Evolutionary conservation across 2,888 invertebrate genomes (phyloP), one percentile per base, ranked within the genome.

Genomic region (Ommatoiulus sabulosus): DNA sequence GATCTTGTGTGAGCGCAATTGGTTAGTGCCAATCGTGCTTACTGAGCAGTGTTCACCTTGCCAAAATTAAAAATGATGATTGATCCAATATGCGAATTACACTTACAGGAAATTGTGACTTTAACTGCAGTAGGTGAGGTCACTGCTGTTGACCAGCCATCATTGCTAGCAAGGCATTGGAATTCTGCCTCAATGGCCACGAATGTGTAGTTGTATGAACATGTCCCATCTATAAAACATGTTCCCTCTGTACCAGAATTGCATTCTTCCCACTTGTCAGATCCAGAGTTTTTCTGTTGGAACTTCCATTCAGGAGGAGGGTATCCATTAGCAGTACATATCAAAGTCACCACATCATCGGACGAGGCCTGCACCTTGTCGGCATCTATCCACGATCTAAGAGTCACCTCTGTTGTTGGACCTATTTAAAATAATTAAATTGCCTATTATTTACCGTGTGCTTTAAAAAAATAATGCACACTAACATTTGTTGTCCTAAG

Each of bases 151-250:
- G 6, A 17, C 17, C 52, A 43, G 24, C 35, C 15, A 48, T 86
- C 86, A 8, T 86, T 10, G 44, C 44, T 86, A 4, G 57, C 87
- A 57, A 52, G 8, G 48, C 87, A 87, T 12, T 24, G 10, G 12
- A 87, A 24, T 43, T 87, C 20, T 0, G 35, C 24, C 17, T 48
- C 12, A 7, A 87, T 24, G 52, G 52, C 87, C 17, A 12, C 17
- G 24, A 87, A 57, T 24, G 87, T 87, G 12, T 57, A 43, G 57
- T 87, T 87, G 10, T 17, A 48, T 12, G n/a, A n/a, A n/a, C n/a
- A n/a, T n/a, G n/a, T n/a, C n/a, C n/a, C n/a, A n/a, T n/a, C n/a
- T n/a, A n/a, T n/a, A n/a, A n/a, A n/a, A n/a, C n/a, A n/a, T n/a
- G 0, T 2, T n/a, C 10, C 8, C 3, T 44, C 5, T 44, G 85